Evolutionary conservation across 2,797 vertebrate species (phyloP).

Genomic region (Rhinatrema bivittatum): DNA sequence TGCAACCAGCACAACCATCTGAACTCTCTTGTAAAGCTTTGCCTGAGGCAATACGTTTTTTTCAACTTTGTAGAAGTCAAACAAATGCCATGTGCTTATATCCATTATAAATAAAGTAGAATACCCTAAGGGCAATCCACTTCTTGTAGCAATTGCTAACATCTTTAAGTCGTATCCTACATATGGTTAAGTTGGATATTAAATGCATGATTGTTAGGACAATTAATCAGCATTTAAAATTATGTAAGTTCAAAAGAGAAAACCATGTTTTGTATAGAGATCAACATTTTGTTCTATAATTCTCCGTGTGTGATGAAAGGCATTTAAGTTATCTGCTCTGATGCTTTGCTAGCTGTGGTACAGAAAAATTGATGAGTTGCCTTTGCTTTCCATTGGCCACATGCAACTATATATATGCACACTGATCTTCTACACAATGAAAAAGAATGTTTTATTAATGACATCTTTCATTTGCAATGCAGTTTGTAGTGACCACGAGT

Average conservation of each 20-base stretch:
- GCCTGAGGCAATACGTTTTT: conserved; percentile 44
- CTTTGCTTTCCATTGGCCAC: no score
- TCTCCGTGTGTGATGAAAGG: no score
- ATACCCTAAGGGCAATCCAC: conserved; percentile 41
- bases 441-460: no score
- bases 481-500: no score
- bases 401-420: no score
- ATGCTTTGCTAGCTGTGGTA: no score
- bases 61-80: conserved; percentile 47
- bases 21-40: conserved; percentile 45
- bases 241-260: conserved; percentile 29
- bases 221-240: conserved; percentile 38
- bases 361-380: no score
- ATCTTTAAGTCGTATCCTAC: conserved; percentile 40
- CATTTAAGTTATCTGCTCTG: no score
- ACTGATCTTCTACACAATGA: no score
- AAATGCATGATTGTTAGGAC: conserved; percentile 29
- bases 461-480: no score
- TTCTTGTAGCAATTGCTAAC: conserved; percentile 33
- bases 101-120: conserved; percentile 45
- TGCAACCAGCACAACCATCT: conserved; percentile 47
- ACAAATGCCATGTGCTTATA: conserved; percentile 35
- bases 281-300: not conserved
- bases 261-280: not conserved
- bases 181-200: conserved; percentile 33